Evolutionary conservation across 2,113 vertebrate genomes (phyloP).

Genomic region (Thryonomys swinderianus): DNA sequence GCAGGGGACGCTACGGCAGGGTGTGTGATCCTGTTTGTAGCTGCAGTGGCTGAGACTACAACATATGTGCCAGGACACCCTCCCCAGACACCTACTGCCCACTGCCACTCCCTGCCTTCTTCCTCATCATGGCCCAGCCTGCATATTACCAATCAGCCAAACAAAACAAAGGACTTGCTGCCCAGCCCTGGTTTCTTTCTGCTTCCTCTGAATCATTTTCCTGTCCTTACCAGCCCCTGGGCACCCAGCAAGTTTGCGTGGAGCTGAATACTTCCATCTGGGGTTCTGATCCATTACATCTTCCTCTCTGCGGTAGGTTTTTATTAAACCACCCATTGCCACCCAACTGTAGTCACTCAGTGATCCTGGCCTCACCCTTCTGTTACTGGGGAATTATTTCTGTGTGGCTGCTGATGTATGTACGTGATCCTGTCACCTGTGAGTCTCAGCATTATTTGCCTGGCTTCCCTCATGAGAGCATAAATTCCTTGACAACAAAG

Average conservation of each 20-base stretch:
- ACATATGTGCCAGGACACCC: rapidly evolving
- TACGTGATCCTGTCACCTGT: background rate
- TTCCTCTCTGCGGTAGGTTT: background rate
- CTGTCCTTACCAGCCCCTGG: background rate
- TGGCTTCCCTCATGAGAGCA: background rate
- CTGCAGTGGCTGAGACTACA: background rate
- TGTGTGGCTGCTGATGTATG: background rate
- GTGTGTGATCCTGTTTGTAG: background rate
- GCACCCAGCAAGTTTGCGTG: background rate
- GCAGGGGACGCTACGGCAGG: rapidly evolving
- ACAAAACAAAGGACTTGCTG: background rate
- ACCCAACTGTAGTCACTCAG: background rate
- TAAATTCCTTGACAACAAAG: constrained; percentile 44
- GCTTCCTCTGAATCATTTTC: background rate
- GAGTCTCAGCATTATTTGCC: background rate
- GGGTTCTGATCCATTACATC: background rate
- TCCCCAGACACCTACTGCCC: background rate
- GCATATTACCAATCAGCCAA: background rate
- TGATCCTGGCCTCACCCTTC: background rate
- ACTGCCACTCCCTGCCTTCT: background rate
- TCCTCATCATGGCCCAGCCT: background rate
- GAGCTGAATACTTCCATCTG: background rate
- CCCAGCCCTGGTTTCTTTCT: background rate
- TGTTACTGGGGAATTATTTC: constrained; percentile 10
- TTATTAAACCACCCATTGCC: background rate